These are phyloP conservation scores for Anhinga rufa DNA, from an alignment of 2,113 vertebrate genomes.

Conservation along the genomic window DNA sequence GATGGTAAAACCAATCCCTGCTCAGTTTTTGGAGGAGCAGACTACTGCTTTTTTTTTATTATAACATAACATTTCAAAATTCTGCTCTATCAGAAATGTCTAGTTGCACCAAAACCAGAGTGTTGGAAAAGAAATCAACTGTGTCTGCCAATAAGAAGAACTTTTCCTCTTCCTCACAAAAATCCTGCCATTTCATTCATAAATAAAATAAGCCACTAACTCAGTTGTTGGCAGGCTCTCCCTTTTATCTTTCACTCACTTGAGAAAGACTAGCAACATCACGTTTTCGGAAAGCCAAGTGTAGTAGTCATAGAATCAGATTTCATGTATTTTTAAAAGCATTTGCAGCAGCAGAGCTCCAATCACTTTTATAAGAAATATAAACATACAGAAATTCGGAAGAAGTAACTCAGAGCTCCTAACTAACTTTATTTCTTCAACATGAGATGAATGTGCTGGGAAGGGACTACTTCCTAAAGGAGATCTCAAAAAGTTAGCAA, in stretches of 20 bases:
- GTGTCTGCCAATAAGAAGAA: constrained; percentile 9
- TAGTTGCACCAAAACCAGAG: neutral
- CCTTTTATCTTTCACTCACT: constrained; percentile 59
- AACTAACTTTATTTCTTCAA: neutral
- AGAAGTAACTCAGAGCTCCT: neutral
- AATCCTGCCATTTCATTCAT: constrained; percentile 60
- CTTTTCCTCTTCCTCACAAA: neutral
- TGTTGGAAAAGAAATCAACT: neutral
- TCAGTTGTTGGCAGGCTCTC: constrained; percentile 38
- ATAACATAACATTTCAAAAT: neutral
- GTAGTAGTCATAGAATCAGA: constrained; percentile 50
- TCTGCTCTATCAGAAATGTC: neutral
- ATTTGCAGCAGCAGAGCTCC: constrained; percentile 42
- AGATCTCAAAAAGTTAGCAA: constrained; percentile 29
- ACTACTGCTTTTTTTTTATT: neutral
- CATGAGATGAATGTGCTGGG: neutral
- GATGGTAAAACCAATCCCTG: neutral
- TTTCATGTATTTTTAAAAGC: constrained; percentile 69
- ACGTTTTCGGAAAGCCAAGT: constrained; percentile 15
- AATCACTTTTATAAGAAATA: constrained; percentile 36
- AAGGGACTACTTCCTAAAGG: neutral
- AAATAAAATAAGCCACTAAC: constrained; percentile 55
- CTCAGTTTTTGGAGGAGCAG: neutral
- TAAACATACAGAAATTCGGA: neutral
- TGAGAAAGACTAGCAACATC: constrained; percentile 46